Evolutionary conservation across 2,113 vertebrate species (phyloP), one percentile per base, ranked within the genome.

Genomic region (Tamias sibiricus): DNA sequence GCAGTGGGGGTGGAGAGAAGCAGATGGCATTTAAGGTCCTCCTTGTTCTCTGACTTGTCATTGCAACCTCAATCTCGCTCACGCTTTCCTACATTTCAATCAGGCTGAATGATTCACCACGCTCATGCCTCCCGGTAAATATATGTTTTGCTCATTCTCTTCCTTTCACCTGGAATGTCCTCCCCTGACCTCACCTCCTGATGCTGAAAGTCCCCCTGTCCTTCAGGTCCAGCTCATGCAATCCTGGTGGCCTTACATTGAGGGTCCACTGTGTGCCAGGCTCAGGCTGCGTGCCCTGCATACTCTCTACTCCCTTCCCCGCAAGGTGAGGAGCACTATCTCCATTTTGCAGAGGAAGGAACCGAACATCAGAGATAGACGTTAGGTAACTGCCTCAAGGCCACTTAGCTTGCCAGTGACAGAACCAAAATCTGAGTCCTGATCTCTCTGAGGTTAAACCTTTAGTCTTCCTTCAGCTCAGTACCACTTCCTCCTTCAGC

Each of bases 301-400:
- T 11, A 17, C 75, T 57, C 79, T 82, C 40, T 62, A 13, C 10
- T n/a, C 52, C 44, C n/a, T 37, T 68, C 62, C 47, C 64, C 2
- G 17, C n/a, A 19, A 30, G 20, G 4, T 8, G 40, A 74, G 20
- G 6, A 9, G 4, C 5, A 32, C 30, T 49, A 26, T n/a, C 47
- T 94, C 52, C 30, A 37, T 77, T 93, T 72, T 59, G n/a, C 47
- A 95, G 74, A 93, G 40, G 26, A 95, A 88, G 44, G 8, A 42
- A 49, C 0, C 13, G 4, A 72, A 22, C 57, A 32, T 54, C 54
- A 75, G 40, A 20, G 8, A 69, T 1, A n/a, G 47, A 49, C 47
- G 2, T 37, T 47, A 62, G 16, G 49, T n/a, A 96, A 30, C 19
- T 2, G 5, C 32, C 57, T 59, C 40, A 71, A 52, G 32, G 30